A percentile compares a stretch with the other conserved stretches of the same genome.
These are phyloP conservation scores for Hofmannophila pseudospretella DNA, from an alignment of 2,888 invertebrate species.

Conservation along the genomic window DNA sequence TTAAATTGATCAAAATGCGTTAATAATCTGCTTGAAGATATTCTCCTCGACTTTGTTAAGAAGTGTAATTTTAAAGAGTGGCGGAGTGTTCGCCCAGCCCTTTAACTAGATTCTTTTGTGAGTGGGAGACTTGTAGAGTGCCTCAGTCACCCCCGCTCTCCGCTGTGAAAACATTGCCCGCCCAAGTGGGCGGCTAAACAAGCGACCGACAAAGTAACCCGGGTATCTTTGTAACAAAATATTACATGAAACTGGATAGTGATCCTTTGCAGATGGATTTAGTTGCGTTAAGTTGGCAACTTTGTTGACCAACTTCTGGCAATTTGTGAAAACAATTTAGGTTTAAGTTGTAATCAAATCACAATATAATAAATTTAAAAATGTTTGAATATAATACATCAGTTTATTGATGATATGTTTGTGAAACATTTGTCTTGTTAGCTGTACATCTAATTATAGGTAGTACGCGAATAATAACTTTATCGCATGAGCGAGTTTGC, in stretches of 20 bases:
- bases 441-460: no score
- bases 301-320: no score
- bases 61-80: constrained; percentile 17
- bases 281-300: no score
- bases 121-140: constrained; percentile 10
- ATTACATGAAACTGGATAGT: background rate
- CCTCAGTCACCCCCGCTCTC: constrained; percentile 2
- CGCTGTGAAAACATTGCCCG: background rate
- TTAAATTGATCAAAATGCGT: background rate
- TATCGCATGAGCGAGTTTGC: no score
- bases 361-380: no score
- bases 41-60: constrained; percentile 8
- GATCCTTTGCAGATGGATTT: no score
- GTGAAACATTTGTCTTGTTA: no score
- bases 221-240: background rate
- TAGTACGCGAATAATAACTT: no score
- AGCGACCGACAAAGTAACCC: background rate
- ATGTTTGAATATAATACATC: no score
- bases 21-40: background rate
- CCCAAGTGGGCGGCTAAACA: background rate
- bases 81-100: constrained; percentile 15
- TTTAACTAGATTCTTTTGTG: constrained; percentile 25
- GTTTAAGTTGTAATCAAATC: no score
- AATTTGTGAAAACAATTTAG: no score
- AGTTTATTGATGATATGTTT: no score